Conservation (phyloP, 2,113 vertebrate genomes). For the Falcunculus frontatus region DNA sequence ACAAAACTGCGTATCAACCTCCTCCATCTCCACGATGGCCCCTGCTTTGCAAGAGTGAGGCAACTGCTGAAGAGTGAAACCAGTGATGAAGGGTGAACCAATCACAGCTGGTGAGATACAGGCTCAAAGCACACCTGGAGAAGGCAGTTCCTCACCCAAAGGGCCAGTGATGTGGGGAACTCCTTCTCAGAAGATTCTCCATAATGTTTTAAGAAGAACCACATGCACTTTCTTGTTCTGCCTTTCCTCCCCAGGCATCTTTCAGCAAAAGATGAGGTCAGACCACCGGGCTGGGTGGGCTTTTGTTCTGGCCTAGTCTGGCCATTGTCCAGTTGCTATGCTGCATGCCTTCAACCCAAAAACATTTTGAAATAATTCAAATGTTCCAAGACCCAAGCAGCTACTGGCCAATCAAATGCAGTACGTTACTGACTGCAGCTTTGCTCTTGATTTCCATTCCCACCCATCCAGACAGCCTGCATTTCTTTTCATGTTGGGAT, state of each 20-base stretch:
- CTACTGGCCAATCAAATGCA: background rate
- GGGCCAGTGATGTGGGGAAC: background rate
- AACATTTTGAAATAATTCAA: background rate
- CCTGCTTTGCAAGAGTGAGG: background rate
- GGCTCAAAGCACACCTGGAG: background rate
- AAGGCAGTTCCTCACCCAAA: background rate
- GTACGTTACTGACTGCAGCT: background rate
- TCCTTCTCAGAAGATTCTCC: background rate
- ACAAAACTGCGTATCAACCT: background rate
- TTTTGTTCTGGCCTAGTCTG: background rate
- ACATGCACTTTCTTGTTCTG: rapidly evolving
- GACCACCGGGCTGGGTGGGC: rapidly evolving
- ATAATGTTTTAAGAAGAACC: background rate
- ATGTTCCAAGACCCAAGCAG: background rate
- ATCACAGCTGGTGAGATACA: background rate
- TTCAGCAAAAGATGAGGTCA: background rate
- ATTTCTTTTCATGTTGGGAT: background rate
- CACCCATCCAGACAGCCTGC: background rate
- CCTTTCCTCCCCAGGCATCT: background rate
- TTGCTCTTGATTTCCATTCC: background rate
- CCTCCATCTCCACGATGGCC: background rate
- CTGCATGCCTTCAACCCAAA: background rate
- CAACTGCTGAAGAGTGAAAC: background rate
- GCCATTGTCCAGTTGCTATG: background rate
- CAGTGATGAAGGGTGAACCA: background rate